Percentiles rank a stretch among this genome's conserved stretches.
Evolutionary conservation across 30 jellyfish, hydroid and myxozoan genomes (phyloP).

Genomic region (Calvadosia cruxmelitensis): DNA sequence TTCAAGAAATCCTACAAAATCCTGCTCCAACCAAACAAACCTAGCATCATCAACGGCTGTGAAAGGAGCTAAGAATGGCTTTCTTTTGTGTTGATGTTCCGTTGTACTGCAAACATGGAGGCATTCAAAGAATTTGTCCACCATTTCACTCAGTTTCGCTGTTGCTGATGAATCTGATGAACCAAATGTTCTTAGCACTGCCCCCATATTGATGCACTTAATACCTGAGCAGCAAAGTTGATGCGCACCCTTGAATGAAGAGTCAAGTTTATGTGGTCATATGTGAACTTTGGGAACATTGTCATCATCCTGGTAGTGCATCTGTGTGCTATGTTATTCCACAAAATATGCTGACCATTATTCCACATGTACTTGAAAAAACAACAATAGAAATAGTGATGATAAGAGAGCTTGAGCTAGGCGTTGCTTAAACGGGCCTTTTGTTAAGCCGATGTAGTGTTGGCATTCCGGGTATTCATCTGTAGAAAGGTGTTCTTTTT

Average conservation of each 20-base stretch:
- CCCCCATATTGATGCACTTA: constrained; percentile 16
- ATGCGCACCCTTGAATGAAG: constrained; percentile 27
- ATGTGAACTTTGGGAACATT: constrained; percentile 52
- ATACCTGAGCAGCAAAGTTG: constrained; percentile 28
- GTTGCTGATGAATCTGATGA: constrained; percentile 27
- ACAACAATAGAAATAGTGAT: no score
- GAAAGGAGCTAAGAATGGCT: constrained; percentile 32
- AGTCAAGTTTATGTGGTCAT: constrained; percentile 29
- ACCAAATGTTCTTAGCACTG: constrained; percentile 14
- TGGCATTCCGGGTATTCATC: no score
- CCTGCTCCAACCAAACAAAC: constrained; percentile 22
- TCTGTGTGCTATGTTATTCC: no score
- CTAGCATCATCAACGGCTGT: constrained; percentile 19
- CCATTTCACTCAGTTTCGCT: constrained; percentile 19
- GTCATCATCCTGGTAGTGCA: no score
- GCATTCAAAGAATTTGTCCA: constrained; percentile 41
- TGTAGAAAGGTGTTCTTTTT: no score
- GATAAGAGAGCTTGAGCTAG: no score
- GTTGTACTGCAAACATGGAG: constrained; percentile 28
- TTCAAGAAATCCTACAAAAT: constrained; percentile 12
- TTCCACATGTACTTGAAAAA: no score
- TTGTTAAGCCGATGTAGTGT: no score
- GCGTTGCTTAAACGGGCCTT: no score
- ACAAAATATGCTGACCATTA: no score
- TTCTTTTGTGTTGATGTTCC: constrained; percentile 19